Base-by-base conservation (phyloP, 2,113 vertebrate species). In the Semnornis frantzii region DNA sequence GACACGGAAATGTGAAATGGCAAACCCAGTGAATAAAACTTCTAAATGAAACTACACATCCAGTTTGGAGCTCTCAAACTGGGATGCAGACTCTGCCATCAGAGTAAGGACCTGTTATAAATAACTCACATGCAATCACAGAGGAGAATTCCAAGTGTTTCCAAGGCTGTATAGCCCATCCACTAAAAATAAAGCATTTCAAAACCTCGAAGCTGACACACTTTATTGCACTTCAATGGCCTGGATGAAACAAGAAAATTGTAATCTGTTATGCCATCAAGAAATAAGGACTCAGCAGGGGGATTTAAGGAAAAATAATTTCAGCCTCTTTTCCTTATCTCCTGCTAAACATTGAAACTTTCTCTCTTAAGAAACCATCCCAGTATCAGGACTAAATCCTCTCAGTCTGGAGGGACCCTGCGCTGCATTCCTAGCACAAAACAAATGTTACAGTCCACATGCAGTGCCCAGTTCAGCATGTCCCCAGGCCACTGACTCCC, bases 61-160 rank as follows among this genome's bases (percentile, higher is more conserved):
- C 64, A 34, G 64, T 68, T 89, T 58, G 74, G 48, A 31, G 76
- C 7, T 90, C 82, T 39, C 34, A 14, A 64, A 37, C 15, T 33
- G 82, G 19, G 85, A 63, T 57, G 82, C 1, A 94, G 75, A 9
- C 58, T 66, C 82, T 81, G 72, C 54, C 31, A 74, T 54, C 64
- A 31, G 42, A 81, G 15, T 57, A 52, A 81, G 76, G 33, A 81
- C 44, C 85, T 91, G 6, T 85, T 93, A 87, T 87, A 94, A 96
- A 96, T 96, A 96, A 92, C 91, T 65, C 62, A 15, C 54, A 58
- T 19, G 34, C 31, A 91, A 83, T 88, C 85, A 90, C 58, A 76
- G 79, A 81, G 92, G 79, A 90, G 90, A 96, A 90, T 91, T 94
- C 88, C 90, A 78, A 96, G 62, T 28, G 82, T 64, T 93, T 87